Base-by-base conservation (phyloP, 2,888 invertebrate genomes). In the Melinaea marsaeus region DNA sequence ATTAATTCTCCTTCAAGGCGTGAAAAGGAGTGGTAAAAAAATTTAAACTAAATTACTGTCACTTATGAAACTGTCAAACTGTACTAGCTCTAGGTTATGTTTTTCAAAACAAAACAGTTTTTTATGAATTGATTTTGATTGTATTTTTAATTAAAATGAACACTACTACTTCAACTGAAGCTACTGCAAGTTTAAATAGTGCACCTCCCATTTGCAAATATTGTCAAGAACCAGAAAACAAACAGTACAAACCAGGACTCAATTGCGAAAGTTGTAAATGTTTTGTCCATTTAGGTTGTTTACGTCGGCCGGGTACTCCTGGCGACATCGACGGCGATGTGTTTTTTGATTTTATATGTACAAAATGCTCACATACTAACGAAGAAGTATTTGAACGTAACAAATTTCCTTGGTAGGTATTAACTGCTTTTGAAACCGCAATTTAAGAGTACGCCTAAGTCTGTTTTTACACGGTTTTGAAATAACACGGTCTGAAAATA, bases 241-340 rank as follows among this genome's bases (percentile, higher is more conserved):
- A 93, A 47, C 92, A 92, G 69, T 74, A 80, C 9, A 86, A 85
- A 34, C 93, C 94, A 46, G 93, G 93, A 33, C 79, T 96, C 55
- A 83, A 89, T 58, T 96, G 95, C 74, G 82, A 83, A 45, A 83
- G 77, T 45, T 96, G 96, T 74, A 77, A 86, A 5, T 80, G 83
- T 67, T 91, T 90, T 69, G 93, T 95, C 9, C 96, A 96, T 76
- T 79, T 94, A 13, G 84, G 87, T 34, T 96, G 96, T 75, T 83
- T 96, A 45, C 91, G 91, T 69, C 87, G 93, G 34, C 93, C 93
- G 0, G 92, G 93, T 9, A 93, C 95, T 0, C 95, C 95, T 0
- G 94, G 94, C 0, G 93, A 94, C 67, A 90, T 96, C 13, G 78
- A 92, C 0, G 95, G 95, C 9, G 96, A 96, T 88, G 92, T 95